These are phyloP conservation scores for Cosmia pyralina DNA, from an alignment of 2,888 invertebrate genomes.

Conservation along the genomic window DNA sequence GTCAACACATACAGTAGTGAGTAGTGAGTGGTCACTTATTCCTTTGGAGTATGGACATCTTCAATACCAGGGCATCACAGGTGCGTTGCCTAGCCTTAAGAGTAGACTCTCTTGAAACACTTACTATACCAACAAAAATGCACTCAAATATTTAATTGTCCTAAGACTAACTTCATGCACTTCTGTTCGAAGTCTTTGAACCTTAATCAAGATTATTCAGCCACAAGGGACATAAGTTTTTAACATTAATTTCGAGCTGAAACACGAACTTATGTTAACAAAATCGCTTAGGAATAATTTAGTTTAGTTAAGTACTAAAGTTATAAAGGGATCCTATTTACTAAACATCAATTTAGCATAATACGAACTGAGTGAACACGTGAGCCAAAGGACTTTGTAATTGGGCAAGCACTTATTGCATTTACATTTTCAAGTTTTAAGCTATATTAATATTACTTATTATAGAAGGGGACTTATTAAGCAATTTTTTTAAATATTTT, in stretches of 20 bases:
- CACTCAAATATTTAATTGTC: background rate
- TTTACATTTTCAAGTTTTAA: constrained; percentile 11
- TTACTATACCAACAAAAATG: background rate
- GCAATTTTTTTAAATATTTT: too few relatives aligned
- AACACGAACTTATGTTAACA: constrained; percentile 51
- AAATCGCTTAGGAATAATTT: constrained; percentile 61
- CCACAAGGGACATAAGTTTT: constrained; percentile 56
- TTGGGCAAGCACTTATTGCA: constrained; percentile 15
- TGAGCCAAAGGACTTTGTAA: constrained; percentile 28
- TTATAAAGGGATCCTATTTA: constrained; percentile 52
- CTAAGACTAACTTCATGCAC: constrained; percentile 27
- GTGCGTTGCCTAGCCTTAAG: too few relatives aligned
- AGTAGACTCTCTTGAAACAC: too few relatives aligned
- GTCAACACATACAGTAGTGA: too few relatives aligned
- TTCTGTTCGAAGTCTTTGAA: constrained; percentile 45
- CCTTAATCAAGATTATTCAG: constrained; percentile 29
- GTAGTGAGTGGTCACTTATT: too few relatives aligned
- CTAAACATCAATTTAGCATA: constrained; percentile 55
- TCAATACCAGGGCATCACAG: too few relatives aligned
- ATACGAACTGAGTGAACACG: constrained; percentile 29
- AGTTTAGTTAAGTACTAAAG: constrained; percentile 53
- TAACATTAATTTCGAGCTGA: constrained; percentile 53
- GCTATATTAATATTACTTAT: background rate
- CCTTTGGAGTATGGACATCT: too few relatives aligned
- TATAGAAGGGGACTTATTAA: background rate